phyloP scores from a whole-genome alignment of 1,140 invertebrate species.

The Conus betulinus region DNA sequence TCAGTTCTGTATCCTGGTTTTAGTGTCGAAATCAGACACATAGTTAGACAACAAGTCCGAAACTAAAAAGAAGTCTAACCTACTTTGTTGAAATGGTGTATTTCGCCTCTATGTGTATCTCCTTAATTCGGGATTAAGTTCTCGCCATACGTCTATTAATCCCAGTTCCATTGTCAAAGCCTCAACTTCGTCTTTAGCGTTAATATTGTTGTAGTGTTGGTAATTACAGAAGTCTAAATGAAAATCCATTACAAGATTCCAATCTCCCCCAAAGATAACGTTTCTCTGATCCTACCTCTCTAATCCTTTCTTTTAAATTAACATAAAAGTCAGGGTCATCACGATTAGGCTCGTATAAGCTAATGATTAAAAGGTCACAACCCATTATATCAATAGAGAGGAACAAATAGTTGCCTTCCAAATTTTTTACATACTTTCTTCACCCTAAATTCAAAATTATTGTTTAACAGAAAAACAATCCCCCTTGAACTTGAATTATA shows the following conservation, averaged over 20 bases:
- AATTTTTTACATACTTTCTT: neutral
- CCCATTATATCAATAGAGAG: neutral
- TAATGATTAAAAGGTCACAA: neutral
- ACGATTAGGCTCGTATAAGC: slow-evolving; percentile 41
- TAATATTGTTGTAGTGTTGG: neutral
- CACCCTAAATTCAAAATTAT: neutral
- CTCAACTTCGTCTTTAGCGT: neutral
- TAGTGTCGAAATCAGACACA: too few species aligned
- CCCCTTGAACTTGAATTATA: slow-evolving; percentile 43
- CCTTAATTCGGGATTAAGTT: neutral
- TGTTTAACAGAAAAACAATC: slow-evolving; percentile 27
- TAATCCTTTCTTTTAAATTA: slow-evolving; percentile 30
- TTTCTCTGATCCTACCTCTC: neutral
- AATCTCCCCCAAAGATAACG: too few species aligned
- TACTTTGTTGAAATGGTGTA: too few species aligned
- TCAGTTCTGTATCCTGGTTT: too few species aligned
- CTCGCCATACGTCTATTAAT: too few species aligned
- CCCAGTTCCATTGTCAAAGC: too few species aligned
- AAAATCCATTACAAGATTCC: too few species aligned
- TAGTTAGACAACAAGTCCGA: too few species aligned
- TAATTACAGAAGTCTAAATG: neutral
- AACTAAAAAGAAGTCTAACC: too few species aligned
- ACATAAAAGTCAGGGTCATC: slow-evolving; percentile 44
- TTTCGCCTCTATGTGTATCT: neutral
- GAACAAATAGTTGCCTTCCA: neutral